A percentile compares a stretch with the other conserved stretches of the same genome.
phyloP scores from a whole-genome alignment of 2,888 invertebrate species.

The Nemapogon koenigi region DNA sequence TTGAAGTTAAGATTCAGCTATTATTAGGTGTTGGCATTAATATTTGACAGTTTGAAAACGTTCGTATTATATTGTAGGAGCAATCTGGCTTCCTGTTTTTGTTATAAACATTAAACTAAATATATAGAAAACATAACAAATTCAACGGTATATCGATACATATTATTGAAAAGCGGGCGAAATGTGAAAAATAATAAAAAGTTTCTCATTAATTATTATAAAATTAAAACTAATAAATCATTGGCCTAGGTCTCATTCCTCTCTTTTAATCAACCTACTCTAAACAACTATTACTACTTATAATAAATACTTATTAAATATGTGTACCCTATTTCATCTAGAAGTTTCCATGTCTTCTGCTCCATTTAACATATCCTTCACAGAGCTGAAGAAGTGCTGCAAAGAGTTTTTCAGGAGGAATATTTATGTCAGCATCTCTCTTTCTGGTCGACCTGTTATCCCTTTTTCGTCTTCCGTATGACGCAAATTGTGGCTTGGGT shows the following conservation, averaged over 20 bases:
- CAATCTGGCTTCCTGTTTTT: slow-evolving; percentile 60
- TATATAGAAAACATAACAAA: slow-evolving; percentile 6
- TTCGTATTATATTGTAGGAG: slow-evolving; percentile 51
- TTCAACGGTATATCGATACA: too few relatives aligned
- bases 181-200: too few relatives aligned
- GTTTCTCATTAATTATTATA: too few relatives aligned
- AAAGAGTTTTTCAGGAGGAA: slow-evolving; percentile 56
- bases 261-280: too few relatives aligned
- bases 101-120: slow-evolving; percentile 41
- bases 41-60: slow-evolving; percentile 66
- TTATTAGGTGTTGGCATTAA: slow-evolving; percentile 60
- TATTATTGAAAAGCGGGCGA: too few relatives aligned
- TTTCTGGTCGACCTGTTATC: slow-evolving; percentile 20
- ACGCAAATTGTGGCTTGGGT: slow-evolving; percentile 39
- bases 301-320: background rate
- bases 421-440: slow-evolving; percentile 26
- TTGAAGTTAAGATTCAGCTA: slow-evolving; percentile 50
- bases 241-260: too few relatives aligned
- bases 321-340: background rate
- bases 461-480: slow-evolving; percentile 38
- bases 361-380: slow-evolving; percentile 64
- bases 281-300: too few relatives aligned
- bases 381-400: slow-evolving; percentile 55
- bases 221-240: too few relatives aligned
- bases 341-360: slow-evolving; percentile 20